These are phyloP conservation scores for Galaxias olidus DNA, from an alignment of 2,797 vertebrate species.

Conservation along the genomic window DNA sequence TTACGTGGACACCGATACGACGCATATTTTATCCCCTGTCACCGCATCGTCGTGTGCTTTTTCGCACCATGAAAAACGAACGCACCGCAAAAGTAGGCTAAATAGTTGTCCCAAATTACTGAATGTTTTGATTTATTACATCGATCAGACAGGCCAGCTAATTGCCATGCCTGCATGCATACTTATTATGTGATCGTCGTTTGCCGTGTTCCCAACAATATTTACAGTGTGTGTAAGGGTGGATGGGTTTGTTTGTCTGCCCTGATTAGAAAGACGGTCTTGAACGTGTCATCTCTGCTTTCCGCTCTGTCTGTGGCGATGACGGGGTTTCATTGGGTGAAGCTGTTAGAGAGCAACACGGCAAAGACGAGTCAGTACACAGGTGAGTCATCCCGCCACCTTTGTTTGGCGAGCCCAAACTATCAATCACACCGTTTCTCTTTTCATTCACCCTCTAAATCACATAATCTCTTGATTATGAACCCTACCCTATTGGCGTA, in stretches of 20 bases:
- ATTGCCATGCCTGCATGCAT: background rate
- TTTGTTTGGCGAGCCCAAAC: too few species aligned
- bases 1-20: background rate
- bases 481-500: too few species aligned
- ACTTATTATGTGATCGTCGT: background rate
- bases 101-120: too few species aligned
- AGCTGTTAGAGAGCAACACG: constrained; percentile 65
- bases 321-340: constrained; percentile 58
- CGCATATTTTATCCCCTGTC: background rate
- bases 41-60: constrained; percentile 13
- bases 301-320: constrained; percentile 57
- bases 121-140: too few species aligned
- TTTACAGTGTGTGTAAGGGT: background rate
- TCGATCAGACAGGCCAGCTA: background rate
- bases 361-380: constrained; percentile 72
- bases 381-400: constrained; percentile 49
- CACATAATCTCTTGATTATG: too few species aligned
- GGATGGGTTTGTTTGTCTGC: background rate
- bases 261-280: constrained; percentile 43
- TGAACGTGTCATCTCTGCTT: constrained; percentile 50
- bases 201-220: background rate
- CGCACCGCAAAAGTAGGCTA: constrained; percentile 43
- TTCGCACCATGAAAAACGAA: constrained; percentile 17
- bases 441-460: too few species aligned
- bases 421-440: too few species aligned